phyloP scores from a whole-genome alignment of 1,140 invertebrate species.

The Holotrichia oblita region DNA sequence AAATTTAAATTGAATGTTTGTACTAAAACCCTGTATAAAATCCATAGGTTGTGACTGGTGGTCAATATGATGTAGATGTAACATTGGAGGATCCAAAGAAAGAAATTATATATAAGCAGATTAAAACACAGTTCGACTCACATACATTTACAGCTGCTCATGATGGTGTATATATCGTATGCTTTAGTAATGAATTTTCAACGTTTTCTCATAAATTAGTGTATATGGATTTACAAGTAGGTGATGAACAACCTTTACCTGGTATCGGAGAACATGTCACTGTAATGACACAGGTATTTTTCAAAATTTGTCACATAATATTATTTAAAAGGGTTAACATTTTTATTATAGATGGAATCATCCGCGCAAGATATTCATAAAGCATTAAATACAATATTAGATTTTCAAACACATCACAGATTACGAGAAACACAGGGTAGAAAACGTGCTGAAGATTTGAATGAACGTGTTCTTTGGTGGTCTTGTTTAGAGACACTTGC shows the following conservation, averaged over 20 bases:
- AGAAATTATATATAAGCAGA: slow-evolving; percentile 90
- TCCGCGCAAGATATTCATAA: slow-evolving; percentile 90
- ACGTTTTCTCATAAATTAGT: slow-evolving; percentile 99
- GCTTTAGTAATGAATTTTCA: slow-evolving; percentile 99
- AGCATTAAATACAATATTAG: slow-evolving; percentile 84
- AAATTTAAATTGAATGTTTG: neutral
- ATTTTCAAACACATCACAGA: slow-evolving; percentile 96
- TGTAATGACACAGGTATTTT: slow-evolving; percentile 90
- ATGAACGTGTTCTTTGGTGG: slow-evolving; percentile 93
- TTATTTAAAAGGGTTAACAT: slow-evolving; percentile 28
- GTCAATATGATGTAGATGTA: slow-evolving; percentile 98
- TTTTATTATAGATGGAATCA: slow-evolving; percentile 83
- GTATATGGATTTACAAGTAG: slow-evolving; percentile 98
- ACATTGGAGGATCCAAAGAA: slow-evolving; percentile 88
- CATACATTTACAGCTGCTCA: slow-evolving; percentile 83
- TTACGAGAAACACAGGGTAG: slow-evolving; percentile 93
- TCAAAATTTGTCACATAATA: slow-evolving; percentile 41
- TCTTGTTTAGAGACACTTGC: slow-evolving; percentile 88
- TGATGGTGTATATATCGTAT: slow-evolving; percentile 85
- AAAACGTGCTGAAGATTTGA: slow-evolving; percentile 95
- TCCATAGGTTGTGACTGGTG: slow-evolving; percentile 95
- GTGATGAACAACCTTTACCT: slow-evolving; percentile 87
- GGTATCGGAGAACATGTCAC: slow-evolving; percentile 90
- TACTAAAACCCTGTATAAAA: too few relatives aligned
- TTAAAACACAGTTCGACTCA: slow-evolving; percentile 95